Evolutionary conservation across 2,113 vertebrate genomes (phyloP).

Genomic region (Podarcis muralis): DNA sequence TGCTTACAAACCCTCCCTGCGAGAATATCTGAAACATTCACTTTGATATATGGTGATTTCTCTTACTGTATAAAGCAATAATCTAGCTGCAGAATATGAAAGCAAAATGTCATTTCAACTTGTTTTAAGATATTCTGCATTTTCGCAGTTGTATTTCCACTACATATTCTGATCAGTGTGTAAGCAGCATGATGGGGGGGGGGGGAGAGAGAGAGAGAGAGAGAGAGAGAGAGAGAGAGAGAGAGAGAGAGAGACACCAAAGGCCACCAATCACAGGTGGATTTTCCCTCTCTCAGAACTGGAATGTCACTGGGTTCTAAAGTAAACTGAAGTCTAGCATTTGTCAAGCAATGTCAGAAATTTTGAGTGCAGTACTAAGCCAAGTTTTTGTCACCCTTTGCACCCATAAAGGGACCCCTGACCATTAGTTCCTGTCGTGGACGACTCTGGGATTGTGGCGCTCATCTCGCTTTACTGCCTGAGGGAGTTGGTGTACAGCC

Average conservation of each 20-base stretch:
- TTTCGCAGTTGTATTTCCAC: neutral
- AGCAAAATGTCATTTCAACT: conserved; percentile 6
- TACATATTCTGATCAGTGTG: neutral
- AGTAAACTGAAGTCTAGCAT: neutral
- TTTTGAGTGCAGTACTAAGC: neutral
- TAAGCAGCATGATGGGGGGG: neutral
- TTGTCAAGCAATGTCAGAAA: neutral
- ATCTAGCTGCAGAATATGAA: neutral
- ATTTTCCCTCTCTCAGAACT: neutral
- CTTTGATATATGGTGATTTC: neutral
- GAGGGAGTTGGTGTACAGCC: too few relatives aligned
- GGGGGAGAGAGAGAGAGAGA: too few relatives aligned
- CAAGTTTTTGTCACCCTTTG: neutral
- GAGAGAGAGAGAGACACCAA: too few relatives aligned
- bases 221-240: too few relatives aligned
- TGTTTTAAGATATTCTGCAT: neutral
- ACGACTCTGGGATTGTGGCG: too few relatives aligned
- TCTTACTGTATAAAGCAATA: neutral
- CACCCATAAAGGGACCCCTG: too few relatives aligned
- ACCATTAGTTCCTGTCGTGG: too few relatives aligned
- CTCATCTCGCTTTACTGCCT: too few relatives aligned
- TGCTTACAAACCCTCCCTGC: conserved; percentile 20
- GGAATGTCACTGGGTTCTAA: neutral
- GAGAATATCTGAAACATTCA: conserved; percentile 10
- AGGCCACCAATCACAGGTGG: neutral